Conservation (phyloP, 2,888 invertebrate genomes). For the Tryphoninae sp. region DNA sequence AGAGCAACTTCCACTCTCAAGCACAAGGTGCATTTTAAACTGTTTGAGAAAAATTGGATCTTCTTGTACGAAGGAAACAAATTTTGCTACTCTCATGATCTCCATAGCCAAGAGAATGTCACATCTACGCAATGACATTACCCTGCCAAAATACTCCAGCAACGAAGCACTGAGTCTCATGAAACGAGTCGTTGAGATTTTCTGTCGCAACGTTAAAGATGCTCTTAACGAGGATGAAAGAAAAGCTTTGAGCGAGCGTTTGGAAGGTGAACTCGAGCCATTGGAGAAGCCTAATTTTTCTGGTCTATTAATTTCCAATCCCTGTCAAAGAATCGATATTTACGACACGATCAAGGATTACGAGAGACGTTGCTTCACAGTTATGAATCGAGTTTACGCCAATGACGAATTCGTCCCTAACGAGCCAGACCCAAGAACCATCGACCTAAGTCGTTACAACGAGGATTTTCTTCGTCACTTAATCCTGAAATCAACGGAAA, state of each 20-base stretch:
- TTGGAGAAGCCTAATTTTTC: slow-evolving; percentile 70
- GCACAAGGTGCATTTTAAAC: slow-evolving; percentile 64
- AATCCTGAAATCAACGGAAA: slow-evolving; percentile 69
- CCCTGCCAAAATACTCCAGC: slow-evolving; percentile 58
- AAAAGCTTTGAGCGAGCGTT: slow-evolving; percentile 48
- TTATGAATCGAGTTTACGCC: slow-evolving; percentile 53
- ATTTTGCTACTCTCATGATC: slow-evolving; percentile 56
- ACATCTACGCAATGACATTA: slow-evolving; percentile 59
- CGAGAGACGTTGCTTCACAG: slow-evolving; percentile 69
- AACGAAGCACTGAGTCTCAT: slow-evolving; percentile 65
- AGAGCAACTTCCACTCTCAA: slow-evolving; percentile 27
- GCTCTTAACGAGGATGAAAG: slow-evolving; percentile 21
- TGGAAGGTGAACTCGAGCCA: slow-evolving; percentile 69
- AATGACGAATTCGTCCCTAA: not conserved
- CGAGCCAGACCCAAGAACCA: not conserved
- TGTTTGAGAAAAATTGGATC: slow-evolving; percentile 60
- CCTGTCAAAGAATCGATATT: slow-evolving; percentile 47
- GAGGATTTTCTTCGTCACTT: slow-evolving; percentile 73
- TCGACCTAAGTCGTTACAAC: slow-evolving; percentile 22
- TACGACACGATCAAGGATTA: slow-evolving; percentile 71
- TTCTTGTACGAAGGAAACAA: slow-evolving; percentile 47
- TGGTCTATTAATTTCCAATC: slow-evolving; percentile 54
- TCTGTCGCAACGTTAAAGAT: slow-evolving; percentile 35
- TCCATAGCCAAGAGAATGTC: slow-evolving; percentile 66
- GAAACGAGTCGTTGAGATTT: slow-evolving; percentile 63